Evolutionary conservation across 2,888 invertebrate species (phyloP).

Genomic region (Drosophila antonietae): DNA sequence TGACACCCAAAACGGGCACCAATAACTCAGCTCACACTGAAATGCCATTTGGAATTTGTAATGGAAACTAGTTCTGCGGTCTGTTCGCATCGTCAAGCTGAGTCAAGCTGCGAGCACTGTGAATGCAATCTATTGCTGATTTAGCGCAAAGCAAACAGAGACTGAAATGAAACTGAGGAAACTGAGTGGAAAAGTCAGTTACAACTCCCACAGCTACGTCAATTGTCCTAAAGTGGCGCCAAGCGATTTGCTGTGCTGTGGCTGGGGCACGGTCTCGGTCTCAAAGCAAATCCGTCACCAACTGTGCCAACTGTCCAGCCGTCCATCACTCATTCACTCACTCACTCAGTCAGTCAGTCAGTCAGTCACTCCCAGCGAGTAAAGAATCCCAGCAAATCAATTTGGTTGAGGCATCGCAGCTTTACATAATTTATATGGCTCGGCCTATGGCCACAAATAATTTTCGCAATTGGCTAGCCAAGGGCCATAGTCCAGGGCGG

Average conservation of each 20-base stretch:
- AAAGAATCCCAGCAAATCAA: constrained; percentile 47
- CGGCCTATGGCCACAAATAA: constrained; percentile 70
- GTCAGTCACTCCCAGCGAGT: background rate
- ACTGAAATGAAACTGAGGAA: background rate
- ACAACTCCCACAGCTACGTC: constrained; percentile 38
- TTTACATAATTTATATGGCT: constrained; percentile 58
- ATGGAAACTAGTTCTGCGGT: constrained; percentile 71
- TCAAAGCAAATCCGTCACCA: constrained; percentile 46
- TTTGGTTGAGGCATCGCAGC: constrained; percentile 34
- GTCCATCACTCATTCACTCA: background rate
- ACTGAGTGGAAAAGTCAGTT: background rate
- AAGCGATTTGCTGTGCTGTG: constrained; percentile 13
- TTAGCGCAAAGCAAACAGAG: constrained; percentile 41
- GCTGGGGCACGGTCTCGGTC: background rate
- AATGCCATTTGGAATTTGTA: constrained; percentile 47
- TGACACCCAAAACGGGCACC: constrained; percentile 66
- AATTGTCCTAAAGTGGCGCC: constrained; percentile 56
- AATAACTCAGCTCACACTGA: constrained; percentile 55
- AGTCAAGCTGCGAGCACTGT: constrained; percentile 48
- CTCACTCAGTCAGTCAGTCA: background rate
- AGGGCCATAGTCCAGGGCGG: constrained; percentile 13
- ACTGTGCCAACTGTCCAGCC: constrained; percentile 33
- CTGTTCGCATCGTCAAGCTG: background rate
- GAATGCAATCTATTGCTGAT: constrained; percentile 63
- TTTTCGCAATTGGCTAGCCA: constrained; percentile 64